These are phyloP conservation scores for Nebria ingens DNA, from an alignment of 1,140 invertebrate genomes.

Conservation along the genomic window DNA sequence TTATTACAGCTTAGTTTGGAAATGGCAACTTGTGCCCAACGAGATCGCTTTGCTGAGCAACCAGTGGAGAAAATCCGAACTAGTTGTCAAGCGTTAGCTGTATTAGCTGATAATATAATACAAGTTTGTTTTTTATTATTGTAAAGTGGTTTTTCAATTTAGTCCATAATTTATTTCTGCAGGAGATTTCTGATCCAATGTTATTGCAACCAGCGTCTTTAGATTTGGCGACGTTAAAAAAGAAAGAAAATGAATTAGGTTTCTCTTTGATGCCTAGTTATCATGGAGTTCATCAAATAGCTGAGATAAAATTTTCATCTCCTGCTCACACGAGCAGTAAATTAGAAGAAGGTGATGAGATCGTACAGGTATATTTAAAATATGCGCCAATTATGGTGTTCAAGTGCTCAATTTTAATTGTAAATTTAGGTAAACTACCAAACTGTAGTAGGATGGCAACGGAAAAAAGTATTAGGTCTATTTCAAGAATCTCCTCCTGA, in stretches of 20 bases:
- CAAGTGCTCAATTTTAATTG: background rate
- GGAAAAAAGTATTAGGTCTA: conserved; percentile 65
- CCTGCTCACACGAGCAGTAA: conserved; percentile 77
- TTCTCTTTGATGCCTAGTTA: conserved; percentile 77
- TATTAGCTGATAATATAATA: conserved; percentile 77
- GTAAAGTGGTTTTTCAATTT: background rate
- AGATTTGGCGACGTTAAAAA: conserved; percentile 76
- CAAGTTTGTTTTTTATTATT: conserved; percentile 37
- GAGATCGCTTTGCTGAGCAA: conserved; percentile 76
- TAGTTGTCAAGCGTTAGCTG: conserved; percentile 58
- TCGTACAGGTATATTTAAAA: conserved; percentile 59
- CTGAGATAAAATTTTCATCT: conserved; percentile 74
- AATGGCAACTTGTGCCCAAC: conserved; percentile 75
- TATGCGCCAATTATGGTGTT: background rate
- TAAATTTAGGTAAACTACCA: conserved; percentile 68
- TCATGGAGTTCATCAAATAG: conserved; percentile 77
- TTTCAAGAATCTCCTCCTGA: conserved; percentile 71
- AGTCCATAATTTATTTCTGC: conserved; percentile 15
- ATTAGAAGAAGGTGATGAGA: conserved; percentile 87
- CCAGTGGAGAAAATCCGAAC: conserved; percentile 61
- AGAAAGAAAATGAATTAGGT: conserved; percentile 66
- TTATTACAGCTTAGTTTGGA: conserved; percentile 71
- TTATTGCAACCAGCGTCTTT: conserved; percentile 78
- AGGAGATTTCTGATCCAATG: conserved; percentile 75
- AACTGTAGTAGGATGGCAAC: conserved; percentile 83